phyloP scores from a whole-genome alignment of 2,888 invertebrate genomes.

The Chironomus riparius region DNA sequence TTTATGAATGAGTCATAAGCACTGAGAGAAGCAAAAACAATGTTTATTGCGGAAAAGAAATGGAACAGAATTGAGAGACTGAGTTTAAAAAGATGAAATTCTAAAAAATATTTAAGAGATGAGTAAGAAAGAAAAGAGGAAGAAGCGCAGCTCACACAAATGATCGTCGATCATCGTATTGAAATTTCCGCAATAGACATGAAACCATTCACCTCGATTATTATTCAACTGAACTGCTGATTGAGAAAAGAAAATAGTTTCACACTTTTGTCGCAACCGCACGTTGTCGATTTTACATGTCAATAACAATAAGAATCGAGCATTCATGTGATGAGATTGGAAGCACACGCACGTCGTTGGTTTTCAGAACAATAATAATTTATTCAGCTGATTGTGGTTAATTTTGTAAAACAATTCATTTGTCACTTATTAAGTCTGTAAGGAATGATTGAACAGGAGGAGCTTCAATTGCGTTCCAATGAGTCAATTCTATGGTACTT shows the following conservation, averaged over 20 bases:
- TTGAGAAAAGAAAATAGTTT: neutral
- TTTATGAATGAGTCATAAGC: neutral
- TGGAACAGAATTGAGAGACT: neutral
- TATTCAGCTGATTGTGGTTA: too few species aligned
- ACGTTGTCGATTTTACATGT: too few species aligned
- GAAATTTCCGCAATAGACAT: conserved; percentile 22
- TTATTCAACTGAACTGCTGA: neutral
- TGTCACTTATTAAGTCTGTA: neutral
- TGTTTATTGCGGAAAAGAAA: neutral
- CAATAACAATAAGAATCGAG: too few species aligned
- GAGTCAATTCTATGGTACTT: neutral
- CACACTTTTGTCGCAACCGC: neutral
- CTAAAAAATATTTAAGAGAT: neutral
- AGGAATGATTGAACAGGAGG: neutral
- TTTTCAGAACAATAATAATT: too few species aligned
- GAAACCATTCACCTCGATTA: conserved; percentile 26
- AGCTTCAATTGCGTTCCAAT: neutral
- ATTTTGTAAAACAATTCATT: neutral
- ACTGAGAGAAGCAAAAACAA: neutral
- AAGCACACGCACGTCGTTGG: neutral
- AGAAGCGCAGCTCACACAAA: neutral
- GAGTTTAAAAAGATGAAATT: neutral
- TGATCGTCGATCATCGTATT: conserved; percentile 2
- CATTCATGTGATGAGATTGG: too few species aligned
- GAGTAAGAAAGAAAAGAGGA: neutral